Evolutionary conservation across 1,140 invertebrate species (phyloP), one percentile per base, ranked within the genome.

Genomic region (Musca domestica): DNA sequence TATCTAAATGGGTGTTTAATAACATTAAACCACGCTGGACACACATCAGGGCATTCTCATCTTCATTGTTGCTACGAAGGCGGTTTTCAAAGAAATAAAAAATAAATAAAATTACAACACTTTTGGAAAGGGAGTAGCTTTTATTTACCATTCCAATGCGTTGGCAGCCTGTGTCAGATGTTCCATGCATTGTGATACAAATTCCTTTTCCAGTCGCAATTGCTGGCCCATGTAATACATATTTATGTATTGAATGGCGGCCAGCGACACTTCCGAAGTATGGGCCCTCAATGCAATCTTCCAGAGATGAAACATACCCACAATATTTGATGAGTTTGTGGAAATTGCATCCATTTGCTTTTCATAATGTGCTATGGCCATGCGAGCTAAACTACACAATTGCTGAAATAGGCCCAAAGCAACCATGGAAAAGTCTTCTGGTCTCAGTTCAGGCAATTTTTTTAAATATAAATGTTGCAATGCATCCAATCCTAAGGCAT

Each of bases 261-360:
- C 91, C 88, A 96, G 91, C 69, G 93, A 96, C 0, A 97, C 95
- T 80, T 97, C 94, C 85, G 93, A 95, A 78, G 92, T 95, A 69
- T 90, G 90, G 1, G 94, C 94, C 70, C 91, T 85, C 0, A 97
- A 82, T 0, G 95, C 95, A 70, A 98, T 96, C 78, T 91, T 92
- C 95, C 95, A 98, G 19, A 97, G 83, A 75, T 96, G 94, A 82
- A 95, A 92, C 91, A 96, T 96, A 14, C 93, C 94, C 25, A 92
- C 87, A 19, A 90, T 86, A 70, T 90, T 89, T 4, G 88, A 83
- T 0, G 83, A 83, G 30, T 71, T 74, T 22, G 85, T 71, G 76
- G 85, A 64, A 75, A 81, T 64, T 73, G 75, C 73, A 76, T 85
- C 72, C 74, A 79, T 68, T 61, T 81, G 78, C 63, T 83, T 83